A percentile compares a stretch with the other conserved stretches of the same genome.
phyloP scores from a whole-genome alignment of 2,888 invertebrate species.

The Teleiodes luculella region DNA sequence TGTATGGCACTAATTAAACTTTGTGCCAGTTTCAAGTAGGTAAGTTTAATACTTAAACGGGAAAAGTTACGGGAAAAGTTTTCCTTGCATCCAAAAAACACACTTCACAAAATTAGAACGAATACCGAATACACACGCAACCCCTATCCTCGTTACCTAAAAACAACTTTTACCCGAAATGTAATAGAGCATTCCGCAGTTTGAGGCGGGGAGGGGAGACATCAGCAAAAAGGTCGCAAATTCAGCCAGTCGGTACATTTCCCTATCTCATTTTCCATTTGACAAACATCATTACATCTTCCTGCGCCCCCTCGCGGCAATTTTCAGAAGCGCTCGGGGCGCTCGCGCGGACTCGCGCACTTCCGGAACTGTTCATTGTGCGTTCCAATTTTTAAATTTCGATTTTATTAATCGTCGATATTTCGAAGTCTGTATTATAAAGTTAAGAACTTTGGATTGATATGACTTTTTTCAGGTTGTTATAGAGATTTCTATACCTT shows the following conservation, averaged over 20 bases:
- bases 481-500: too few relatives aligned
- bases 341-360: conserved; percentile 36
- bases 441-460: too few relatives aligned
- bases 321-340: conserved; percentile 57
- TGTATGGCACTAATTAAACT: too few relatives aligned
- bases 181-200: conserved; percentile 16
- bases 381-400: conserved; percentile 13
- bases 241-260: conserved; percentile 61
- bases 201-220: conserved; percentile 30
- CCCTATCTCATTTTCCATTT: conserved; percentile 80
- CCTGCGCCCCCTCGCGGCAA: conserved; percentile 61
- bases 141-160: not conserved
- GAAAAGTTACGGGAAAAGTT: too few relatives aligned
- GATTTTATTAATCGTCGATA: not conserved
- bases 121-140: not conserved
- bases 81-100: not conserved
- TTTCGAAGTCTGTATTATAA: not conserved
- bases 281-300: conserved; percentile 78
- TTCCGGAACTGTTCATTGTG: conserved; percentile 9
- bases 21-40: too few relatives aligned
- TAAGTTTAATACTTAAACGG: too few relatives aligned
- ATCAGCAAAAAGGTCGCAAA: conserved; percentile 67
- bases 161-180: conserved; percentile 13
- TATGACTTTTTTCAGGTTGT: too few relatives aligned
- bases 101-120: conserved; percentile 3